Evolutionary conservation across 2,888 invertebrate genomes (phyloP).

Genomic region (Cantharis lateralis): DNA sequence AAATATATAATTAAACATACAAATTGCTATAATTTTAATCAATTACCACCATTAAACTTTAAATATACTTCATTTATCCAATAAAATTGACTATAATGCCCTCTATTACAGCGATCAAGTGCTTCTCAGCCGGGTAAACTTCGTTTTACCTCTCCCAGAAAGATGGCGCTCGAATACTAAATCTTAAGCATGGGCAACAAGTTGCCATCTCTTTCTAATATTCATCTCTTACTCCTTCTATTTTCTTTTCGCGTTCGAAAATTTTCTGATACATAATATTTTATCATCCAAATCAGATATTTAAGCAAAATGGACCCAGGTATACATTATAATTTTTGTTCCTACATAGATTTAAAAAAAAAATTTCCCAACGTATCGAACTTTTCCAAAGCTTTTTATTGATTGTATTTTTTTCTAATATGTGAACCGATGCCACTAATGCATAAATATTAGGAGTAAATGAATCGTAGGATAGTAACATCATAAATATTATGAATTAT

Average conservation of each 20-base stretch:
- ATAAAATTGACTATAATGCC: neutral
- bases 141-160: neutral
- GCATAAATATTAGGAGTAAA: neutral
- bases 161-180: neutral
- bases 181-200: neutral
- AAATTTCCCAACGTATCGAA: neutral
- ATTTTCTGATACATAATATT: neutral
- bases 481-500: neutral
- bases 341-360: no score
- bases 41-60: constrained; percentile 44
- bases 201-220: neutral
- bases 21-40: constrained; percentile 56
- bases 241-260: neutral
- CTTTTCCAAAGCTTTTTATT: no score
- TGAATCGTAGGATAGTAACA: neutral
- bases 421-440: neutral
- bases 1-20: constrained; percentile 52
- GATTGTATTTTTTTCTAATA: neutral
- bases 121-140: neutral
- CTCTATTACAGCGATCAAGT: neutral
- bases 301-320: neutral
- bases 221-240: neutral
- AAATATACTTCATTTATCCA: constrained; percentile 8
- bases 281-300: neutral
- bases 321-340: no score